These are phyloP conservation scores for Triplophysa rosa DNA, from an alignment of 2,113 vertebrate species.

Conservation along the genomic window DNA sequence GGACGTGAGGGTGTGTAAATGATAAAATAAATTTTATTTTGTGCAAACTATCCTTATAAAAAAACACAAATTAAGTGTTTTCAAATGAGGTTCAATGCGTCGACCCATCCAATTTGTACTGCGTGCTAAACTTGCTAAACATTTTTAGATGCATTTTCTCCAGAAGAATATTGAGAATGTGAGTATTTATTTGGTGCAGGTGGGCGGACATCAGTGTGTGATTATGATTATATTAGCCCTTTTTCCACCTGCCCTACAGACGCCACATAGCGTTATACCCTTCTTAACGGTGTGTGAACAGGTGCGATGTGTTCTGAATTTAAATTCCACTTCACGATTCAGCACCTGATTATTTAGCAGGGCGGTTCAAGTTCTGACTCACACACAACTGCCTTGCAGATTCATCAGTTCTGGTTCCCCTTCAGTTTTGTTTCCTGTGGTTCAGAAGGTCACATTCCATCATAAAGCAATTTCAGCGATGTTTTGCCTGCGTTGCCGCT, in stretches of 20 bases:
- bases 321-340: constrained; percentile 52
- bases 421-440: constrained; percentile 46
- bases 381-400: constrained; percentile 56
- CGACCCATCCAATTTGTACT: constrained; percentile 12
- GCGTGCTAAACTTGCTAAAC: not conserved
- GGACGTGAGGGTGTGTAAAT: too few relatives aligned
- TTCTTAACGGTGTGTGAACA: constrained; percentile 41
- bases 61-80: constrained; percentile 9
- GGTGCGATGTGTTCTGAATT: constrained; percentile 52
- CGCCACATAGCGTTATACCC: constrained; percentile 21
- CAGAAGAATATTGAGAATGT: not conserved
- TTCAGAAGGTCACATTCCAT: constrained; percentile 60
- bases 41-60: not conserved
- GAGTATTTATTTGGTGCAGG: constrained; percentile 9
- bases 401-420: constrained; percentile 54
- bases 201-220: constrained; percentile 6
- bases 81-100: not conserved
- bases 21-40: too few relatives aligned
- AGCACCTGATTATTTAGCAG: constrained; percentile 57
- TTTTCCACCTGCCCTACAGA: constrained; percentile 45
- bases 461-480: constrained; percentile 57
- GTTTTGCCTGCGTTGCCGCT: constrained; percentile 44
- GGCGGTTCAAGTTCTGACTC: constrained; percentile 60
- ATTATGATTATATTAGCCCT: constrained; percentile 47
- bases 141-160: not conserved